Evolutionary conservation across 1,140 invertebrate genomes (phyloP), one percentile per base, ranked within the genome.

Genomic region (Drosophila simulans): DNA sequence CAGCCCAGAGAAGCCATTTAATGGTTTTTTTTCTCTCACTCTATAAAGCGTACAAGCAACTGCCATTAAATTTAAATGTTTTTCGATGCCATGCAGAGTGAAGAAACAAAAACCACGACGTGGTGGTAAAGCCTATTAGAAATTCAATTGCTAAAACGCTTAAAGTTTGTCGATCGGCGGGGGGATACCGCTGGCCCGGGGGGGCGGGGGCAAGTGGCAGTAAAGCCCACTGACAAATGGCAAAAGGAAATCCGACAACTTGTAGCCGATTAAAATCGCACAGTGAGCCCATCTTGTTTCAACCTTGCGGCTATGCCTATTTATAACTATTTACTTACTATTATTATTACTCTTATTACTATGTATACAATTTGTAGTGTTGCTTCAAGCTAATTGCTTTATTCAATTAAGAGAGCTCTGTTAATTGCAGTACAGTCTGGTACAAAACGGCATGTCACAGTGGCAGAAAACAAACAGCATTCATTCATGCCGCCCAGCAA

Each of bases 11-110:
- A 39, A 25, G 46, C 27, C 48, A 54, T 73, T 85, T 73, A 72
- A 77, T 80, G 65, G 48, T 51, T 59, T 52, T 49, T 57, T 35
- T 12, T 51, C 52, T 82, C 81, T 12, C 56, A 53, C 31, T 46
- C 49, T 66, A 83, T 83, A 83, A 82, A 83, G 65, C 80, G 80
- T 83, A 82, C 80, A 78, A 70, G 56, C 80, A 78, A 69, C 84
- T 76, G 70, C 71, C 83, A 86, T 86, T 88, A 88, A 88, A 83
- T 83, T 86, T 88, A 86, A 86, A 86, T 88, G 83, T 64, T 86
- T 88, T 86, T 88, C 79, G 75, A 86, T 83, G 79, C 64, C 74
- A 77, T 62, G 59, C 77, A 58, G 46, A 22, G 57, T n/a, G 57
- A 34, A 3, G 4, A n/a, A 15, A 40, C n/a, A 22, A 22, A 13